phyloP scores from a whole-genome alignment of 2,113 vertebrate genomes.

The Gallinago undulata region DNA sequence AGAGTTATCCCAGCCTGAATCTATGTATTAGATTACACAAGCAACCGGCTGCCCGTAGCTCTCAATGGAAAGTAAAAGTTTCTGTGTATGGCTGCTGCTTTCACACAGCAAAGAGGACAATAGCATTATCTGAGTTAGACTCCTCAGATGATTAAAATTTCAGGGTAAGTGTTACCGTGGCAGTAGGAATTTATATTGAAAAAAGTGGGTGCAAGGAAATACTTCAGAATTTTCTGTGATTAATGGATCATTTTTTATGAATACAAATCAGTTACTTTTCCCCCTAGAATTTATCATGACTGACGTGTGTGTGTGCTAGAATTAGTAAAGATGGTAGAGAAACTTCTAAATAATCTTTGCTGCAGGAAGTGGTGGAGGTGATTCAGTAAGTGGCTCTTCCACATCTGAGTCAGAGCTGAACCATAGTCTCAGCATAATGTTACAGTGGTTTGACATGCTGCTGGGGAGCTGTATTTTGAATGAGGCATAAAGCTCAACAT shows the following conservation, averaged over 20 bases:
- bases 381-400: slow-evolving; percentile 20
- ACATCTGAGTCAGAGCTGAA: slow-evolving; percentile 23
- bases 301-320: neutral
- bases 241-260: neutral
- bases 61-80: neutral
- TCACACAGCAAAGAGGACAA: neutral
- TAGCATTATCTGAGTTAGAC: neutral
- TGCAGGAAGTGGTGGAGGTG: slow-evolving; percentile 36
- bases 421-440: neutral
- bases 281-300: neutral
- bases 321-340: neutral
- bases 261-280: neutral
- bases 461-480: neutral
- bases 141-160: neutral
- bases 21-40: neutral
- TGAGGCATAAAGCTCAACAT: neutral
- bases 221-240: neutral
- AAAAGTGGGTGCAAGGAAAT: neutral
- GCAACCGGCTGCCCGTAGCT: neutral
- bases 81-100: neutral
- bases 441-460: neutral
- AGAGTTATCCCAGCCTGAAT: neutral
- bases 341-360: neutral
- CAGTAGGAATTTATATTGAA: neutral
- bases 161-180: neutral